Percentiles rank a stretch among this genome's conserved stretches.
Conservation (phyloP, 2,797 vertebrate genomes). For the Lutjanus argentimaculatus region DNA sequence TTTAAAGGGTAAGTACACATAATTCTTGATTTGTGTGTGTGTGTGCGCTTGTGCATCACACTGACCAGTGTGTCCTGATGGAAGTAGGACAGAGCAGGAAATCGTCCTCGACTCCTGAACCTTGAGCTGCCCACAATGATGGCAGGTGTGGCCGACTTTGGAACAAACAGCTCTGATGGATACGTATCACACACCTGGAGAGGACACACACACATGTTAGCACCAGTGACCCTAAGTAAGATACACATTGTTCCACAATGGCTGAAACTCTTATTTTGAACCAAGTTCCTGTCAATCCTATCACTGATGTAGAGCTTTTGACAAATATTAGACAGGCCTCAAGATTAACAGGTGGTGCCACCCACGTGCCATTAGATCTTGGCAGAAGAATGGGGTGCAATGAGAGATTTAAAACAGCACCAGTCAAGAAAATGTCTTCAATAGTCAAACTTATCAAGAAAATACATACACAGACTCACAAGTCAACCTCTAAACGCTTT, state of each 20-base stretch:
- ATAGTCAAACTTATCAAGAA: too few relatives aligned
- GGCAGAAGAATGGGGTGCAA: too few relatives aligned
- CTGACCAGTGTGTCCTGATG: slow-evolving; percentile 92
- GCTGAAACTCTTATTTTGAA: not conserved
- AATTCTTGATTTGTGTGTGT: not conserved
- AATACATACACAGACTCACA: too few relatives aligned
- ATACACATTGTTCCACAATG: not conserved
- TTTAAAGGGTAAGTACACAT: not conserved
- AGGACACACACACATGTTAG: not conserved
- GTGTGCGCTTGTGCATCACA: slow-evolving; percentile 19
- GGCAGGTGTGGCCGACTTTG: slow-evolving; percentile 90
- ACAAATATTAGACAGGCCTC: too few relatives aligned
- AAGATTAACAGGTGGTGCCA: too few relatives aligned
- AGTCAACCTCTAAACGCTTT: too few relatives aligned
- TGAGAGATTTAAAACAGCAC: too few relatives aligned
- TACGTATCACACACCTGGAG: slow-evolving; percentile 94
- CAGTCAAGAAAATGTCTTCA: too few relatives aligned
- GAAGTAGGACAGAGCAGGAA: slow-evolving; percentile 94
- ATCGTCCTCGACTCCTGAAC: slow-evolving; percentile 95
- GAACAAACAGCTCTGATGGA: slow-evolving; percentile 92
- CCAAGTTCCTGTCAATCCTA: not conserved
- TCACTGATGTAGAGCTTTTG: too few relatives aligned
- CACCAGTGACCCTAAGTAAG: not conserved
- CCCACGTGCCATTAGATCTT: too few relatives aligned
- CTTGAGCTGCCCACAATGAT: slow-evolving; percentile 93